Percentiles rank a stretch among this genome's conserved stretches.
phyloP scores from a whole-genome alignment of 2,797 vertebrate species.

The Rhodeus uyekii region DNA sequence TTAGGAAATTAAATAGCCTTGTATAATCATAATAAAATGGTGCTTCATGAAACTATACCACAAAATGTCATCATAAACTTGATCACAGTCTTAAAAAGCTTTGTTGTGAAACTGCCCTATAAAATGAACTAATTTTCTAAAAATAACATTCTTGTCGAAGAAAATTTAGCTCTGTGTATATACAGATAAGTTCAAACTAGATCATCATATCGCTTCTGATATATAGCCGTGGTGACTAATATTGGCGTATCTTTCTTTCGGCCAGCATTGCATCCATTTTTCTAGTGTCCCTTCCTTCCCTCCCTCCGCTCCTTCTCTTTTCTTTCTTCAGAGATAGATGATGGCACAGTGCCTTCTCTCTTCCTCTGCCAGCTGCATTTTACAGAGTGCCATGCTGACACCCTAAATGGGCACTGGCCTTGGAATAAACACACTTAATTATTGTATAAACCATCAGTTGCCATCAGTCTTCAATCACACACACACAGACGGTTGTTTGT shows the following conservation, averaged over 20 bases:
- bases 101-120: background rate
- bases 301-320: background rate
- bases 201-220: slow-evolving; percentile 1
- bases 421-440: slow-evolving; percentile 50
- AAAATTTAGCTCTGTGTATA: background rate
- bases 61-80: background rate
- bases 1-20: background rate
- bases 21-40: background rate
- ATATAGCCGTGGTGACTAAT: slow-evolving; percentile 15
- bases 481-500: slow-evolving; percentile 14
- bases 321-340: slow-evolving; percentile 9
- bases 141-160: background rate
- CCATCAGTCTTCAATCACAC: slow-evolving; percentile 46
- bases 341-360: slow-evolving; percentile 30
- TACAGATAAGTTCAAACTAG: background rate
- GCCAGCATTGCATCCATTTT: slow-evolving; percentile 24
- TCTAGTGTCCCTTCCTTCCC: background rate
- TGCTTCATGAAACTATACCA: background rate
- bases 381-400: slow-evolving; percentile 26
- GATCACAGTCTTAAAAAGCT: no score
- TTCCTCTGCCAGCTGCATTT: slow-evolving; percentile 32
- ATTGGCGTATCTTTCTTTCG: background rate
- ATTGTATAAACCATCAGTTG: slow-evolving; percentile 46
- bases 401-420: slow-evolving; percentile 33
- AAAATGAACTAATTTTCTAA: background rate